These are phyloP conservation scores for Prunella himalayana DNA, from an alignment of 2,113 vertebrate genomes.

Conservation along the genomic window DNA sequence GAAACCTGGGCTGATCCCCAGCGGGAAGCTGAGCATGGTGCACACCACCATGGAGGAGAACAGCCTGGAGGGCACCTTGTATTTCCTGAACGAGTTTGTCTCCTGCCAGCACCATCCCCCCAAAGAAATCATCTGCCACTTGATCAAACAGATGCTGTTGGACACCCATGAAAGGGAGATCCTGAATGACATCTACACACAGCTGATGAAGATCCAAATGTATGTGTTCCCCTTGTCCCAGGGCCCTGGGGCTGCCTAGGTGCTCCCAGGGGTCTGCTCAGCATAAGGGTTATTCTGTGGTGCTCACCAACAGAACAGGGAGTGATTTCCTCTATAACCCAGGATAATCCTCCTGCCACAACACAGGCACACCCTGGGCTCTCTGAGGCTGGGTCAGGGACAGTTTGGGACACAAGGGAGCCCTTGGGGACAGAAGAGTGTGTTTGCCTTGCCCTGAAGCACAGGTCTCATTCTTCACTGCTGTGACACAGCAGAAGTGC, in stretches of 20 bases:
- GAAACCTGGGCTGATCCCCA: slow-evolving; percentile 75
- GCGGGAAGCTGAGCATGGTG: slow-evolving; percentile 82
- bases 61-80: slow-evolving; percentile 82
- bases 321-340: background rate
- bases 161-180: slow-evolving; percentile 65
- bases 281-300: background rate
- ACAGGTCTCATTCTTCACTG: background rate
- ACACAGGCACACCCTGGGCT: background rate
- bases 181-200: slow-evolving; percentile 81
- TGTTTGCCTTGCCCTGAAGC: background rate
- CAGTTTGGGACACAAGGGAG: background rate
- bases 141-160: slow-evolving; percentile 82
- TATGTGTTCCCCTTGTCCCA: slow-evolving; percentile 37
- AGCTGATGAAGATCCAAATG: slow-evolving; percentile 92
- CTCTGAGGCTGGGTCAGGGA: background rate
- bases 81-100: slow-evolving; percentile 87
- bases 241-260: background rate
- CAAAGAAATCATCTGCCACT: slow-evolving; percentile 76
- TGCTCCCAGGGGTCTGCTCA: background rate
- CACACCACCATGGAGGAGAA: slow-evolving; percentile 86
- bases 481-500: background rate
- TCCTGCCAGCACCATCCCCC: slow-evolving; percentile 80
- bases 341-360: background rate
- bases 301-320: background rate
- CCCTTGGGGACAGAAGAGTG: background rate